A percentile compares a stretch with the other conserved stretches of the same genome.
Evolutionary conservation across 2,113 vertebrate species (phyloP).

Genomic region (Chloropsis cyanopogon): DNA sequence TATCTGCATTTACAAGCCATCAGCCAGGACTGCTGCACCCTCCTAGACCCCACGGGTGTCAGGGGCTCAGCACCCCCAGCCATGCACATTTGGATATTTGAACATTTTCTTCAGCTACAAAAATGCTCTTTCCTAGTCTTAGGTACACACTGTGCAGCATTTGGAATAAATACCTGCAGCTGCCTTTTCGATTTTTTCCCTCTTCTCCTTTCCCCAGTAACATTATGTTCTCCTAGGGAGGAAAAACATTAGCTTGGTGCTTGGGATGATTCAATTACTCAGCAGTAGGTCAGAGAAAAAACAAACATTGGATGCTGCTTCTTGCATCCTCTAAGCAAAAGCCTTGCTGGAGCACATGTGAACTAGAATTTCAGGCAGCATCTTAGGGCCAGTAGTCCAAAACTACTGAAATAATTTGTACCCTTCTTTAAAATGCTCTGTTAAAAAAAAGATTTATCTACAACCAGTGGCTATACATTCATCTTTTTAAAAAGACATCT

Average conservation of each 20-base stretch:
- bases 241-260: constrained; percentile 26
- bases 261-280: constrained; percentile 53
- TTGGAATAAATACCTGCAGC: constrained; percentile 22
- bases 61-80: neutral
- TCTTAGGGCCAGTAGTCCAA: neutral
- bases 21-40: neutral
- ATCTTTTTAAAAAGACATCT: neutral
- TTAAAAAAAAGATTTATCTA: neutral
- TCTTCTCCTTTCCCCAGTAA: neutral
- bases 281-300: constrained; percentile 21
- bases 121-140: neutral
- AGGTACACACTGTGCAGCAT: neutral
- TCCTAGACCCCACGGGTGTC: neutral
- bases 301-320: neutral
- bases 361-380: neutral
- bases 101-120: neutral
- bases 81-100: neutral
- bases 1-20: neutral
- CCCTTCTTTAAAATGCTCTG: neutral
- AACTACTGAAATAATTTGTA: neutral
- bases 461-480: neutral
- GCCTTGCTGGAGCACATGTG: neutral
- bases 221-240: constrained; percentile 25
- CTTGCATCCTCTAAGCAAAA: neutral
- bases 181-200: neutral